Evolutionary conservation across 2,113 vertebrate genomes (phyloP).

Genomic region (Chloroceryle aenea): DNA sequence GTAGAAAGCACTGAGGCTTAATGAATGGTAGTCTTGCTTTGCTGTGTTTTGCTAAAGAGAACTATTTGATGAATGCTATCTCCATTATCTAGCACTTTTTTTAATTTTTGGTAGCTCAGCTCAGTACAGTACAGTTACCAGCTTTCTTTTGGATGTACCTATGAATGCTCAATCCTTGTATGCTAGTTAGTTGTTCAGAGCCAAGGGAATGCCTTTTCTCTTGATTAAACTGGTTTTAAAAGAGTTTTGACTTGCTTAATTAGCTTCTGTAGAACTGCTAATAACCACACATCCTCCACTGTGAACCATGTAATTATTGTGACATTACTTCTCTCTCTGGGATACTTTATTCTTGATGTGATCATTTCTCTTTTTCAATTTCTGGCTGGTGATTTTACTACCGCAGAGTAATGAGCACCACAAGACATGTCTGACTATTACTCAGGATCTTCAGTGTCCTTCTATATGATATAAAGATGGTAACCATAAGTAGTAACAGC

Average conservation of each 20-base stretch:
- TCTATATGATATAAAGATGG: conserved; percentile 2
- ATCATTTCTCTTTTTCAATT: conserved; percentile 66
- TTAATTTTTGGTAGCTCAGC: conserved; percentile 15
- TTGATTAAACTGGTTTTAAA: conserved; percentile 68
- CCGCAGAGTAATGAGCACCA: conserved; percentile 34
- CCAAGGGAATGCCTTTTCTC: conserved; percentile 55
- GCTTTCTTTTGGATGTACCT: conserved; percentile 38
- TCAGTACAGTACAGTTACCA: conserved; percentile 37
- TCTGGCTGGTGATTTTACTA: conserved; percentile 58
- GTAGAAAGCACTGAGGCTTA: not conserved
- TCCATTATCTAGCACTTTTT: conserved; percentile 37
- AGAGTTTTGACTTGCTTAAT: conserved; percentile 78
- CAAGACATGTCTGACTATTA: not conserved
- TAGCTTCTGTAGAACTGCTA: conserved; percentile 73
- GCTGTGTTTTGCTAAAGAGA: not conserved
- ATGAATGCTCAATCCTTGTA: conserved; percentile 46
- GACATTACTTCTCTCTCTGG: conserved; percentile 75
- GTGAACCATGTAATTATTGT: conserved; percentile 78
- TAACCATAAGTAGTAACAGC: not conserved
- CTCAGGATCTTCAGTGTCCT: not conserved
- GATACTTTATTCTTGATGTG: conserved; percentile 70
- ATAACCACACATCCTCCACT: conserved; percentile 71
- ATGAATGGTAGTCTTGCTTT: not conserved
- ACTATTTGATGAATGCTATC: conserved; percentile 8
- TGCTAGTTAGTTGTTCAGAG: conserved; percentile 68